These are phyloP conservation scores for Atherix ibis DNA, from an alignment of 2,888 invertebrate species.

Conservation along the genomic window DNA sequence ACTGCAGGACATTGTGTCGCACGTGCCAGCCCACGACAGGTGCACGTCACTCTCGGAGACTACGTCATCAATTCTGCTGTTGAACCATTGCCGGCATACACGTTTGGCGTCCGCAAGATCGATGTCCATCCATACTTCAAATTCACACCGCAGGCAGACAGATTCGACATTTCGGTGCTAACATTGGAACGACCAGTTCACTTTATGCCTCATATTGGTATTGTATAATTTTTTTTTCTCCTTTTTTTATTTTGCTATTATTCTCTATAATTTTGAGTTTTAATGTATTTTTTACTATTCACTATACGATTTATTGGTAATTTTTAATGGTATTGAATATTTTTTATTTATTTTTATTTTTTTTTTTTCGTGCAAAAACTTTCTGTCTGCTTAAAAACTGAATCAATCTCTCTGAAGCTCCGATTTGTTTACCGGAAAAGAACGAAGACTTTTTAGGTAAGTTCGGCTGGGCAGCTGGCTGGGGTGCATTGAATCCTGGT, in stretches of 20 bases:
- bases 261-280: not conserved
- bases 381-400: not conserved
- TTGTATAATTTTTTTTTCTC: conserved; percentile 19
- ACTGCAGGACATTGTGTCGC: conserved; percentile 92
- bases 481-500: conserved; percentile 77
- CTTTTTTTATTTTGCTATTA: conserved; percentile 2
- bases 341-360: conserved; percentile 4
- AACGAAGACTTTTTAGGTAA: conserved; percentile 81
- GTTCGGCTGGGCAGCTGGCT: conserved; percentile 84
- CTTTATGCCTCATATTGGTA: conserved; percentile 72
- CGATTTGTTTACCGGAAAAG: conserved; percentile 80
- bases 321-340: conserved; percentile 1
- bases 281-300: not conserved
- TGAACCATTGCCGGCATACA: conserved; percentile 79
- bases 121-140: conserved; percentile 83
- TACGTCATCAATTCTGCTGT: conserved; percentile 89
- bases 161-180: conserved; percentile 83
- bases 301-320: too few species aligned
- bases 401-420: conserved; percentile 35
- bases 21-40: conserved; percentile 75
- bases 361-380: not conserved
- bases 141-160: conserved; percentile 82
- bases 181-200: conserved; percentile 78
- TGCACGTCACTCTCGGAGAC: conserved; percentile 72
- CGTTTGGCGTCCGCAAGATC: conserved; percentile 80